phyloP scores from a whole-genome alignment of 1,140 invertebrate species.

The Hormaphis cornu region DNA sequence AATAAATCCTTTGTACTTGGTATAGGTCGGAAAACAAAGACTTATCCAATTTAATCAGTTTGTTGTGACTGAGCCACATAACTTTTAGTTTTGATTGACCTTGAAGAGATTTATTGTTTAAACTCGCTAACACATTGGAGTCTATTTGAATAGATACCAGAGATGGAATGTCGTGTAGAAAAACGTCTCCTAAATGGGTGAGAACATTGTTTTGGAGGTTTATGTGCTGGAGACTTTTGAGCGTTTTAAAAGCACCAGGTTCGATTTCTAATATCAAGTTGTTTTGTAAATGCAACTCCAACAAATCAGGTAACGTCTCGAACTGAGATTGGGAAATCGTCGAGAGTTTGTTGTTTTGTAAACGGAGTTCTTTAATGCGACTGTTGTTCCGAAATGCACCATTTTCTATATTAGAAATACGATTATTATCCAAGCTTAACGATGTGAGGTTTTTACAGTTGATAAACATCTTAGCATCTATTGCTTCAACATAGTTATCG shows the following conservation, averaged over 20 bases:
- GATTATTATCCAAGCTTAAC: conserved; percentile 83
- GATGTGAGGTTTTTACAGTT: conserved; percentile 65
- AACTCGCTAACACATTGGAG: conserved; percentile 63
- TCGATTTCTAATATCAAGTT: conserved; percentile 73
- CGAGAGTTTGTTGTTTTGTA: conserved; percentile 74
- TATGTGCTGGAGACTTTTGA: conserved; percentile 76
- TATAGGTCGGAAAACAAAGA: conserved; percentile 64
- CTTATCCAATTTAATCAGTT: conserved; percentile 59
- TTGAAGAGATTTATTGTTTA: conserved; percentile 68
- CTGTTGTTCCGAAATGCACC: conserved; percentile 66
- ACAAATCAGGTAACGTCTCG: conserved; percentile 62
- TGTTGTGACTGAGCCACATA: conserved; percentile 77
- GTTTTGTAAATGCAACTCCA: conserved; percentile 79
- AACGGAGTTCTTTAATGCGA: conserved; percentile 66
- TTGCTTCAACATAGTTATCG: conserved; percentile 70
- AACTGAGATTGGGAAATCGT: conserved; percentile 69
- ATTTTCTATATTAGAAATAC: conserved; percentile 66
- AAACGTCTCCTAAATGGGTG: conserved; percentile 66
- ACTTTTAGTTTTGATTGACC: conserved; percentile 72
- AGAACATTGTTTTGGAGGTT: conserved; percentile 77
- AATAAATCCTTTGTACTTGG: conserved; percentile 64
- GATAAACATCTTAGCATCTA: conserved; percentile 64
- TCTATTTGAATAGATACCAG: conserved; percentile 77
- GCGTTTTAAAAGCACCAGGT: conserved; percentile 67
- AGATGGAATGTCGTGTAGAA: conserved; percentile 58